These are phyloP conservation scores for Setipinna tenuifilis DNA, from an alignment of 2,797 vertebrate species.

Conservation along the genomic window DNA sequence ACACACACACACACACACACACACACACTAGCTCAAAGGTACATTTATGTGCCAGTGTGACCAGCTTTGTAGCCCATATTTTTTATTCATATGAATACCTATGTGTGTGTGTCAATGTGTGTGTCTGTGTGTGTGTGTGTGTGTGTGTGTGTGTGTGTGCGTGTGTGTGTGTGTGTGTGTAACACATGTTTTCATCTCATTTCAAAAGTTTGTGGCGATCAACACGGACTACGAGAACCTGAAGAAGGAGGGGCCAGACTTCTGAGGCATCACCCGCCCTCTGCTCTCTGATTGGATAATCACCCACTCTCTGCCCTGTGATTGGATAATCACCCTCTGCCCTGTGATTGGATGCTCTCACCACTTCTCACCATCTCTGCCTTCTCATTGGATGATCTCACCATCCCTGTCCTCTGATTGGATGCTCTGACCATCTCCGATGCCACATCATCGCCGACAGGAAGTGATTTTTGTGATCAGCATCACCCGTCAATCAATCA, in stretches of 20 bases:
- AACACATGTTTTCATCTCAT: not conserved
- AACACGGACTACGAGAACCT: constrained; percentile 80
- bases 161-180: not conserved
- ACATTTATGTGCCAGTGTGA: no score
- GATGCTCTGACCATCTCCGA: not conserved
- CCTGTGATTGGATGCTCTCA: constrained; percentile 35
- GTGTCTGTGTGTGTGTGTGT: not conserved
- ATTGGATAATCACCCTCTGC: not conserved
- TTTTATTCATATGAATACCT: not conserved
- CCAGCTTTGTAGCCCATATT: no score
- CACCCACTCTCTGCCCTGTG: no score
- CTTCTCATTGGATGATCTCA: no score
- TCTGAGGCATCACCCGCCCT: constrained; percentile 58
- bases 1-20: no score
- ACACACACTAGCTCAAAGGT: no score
- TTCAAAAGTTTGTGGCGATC: constrained; percentile 77
- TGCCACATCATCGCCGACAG: not conserved
- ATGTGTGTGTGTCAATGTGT: not conserved
- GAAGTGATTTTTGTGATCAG: not conserved
- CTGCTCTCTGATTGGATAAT: no score
- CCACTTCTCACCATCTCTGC: not conserved
- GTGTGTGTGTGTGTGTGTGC: constrained; percentile 3
- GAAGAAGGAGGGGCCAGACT: constrained; percentile 82
- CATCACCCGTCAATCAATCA: not conserved
- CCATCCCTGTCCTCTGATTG: not conserved